Evolutionary conservation across 2,888 invertebrate species (phyloP), one percentile per base, ranked within the genome.

Genomic region (Cosmorhoe ocellata): DNA sequence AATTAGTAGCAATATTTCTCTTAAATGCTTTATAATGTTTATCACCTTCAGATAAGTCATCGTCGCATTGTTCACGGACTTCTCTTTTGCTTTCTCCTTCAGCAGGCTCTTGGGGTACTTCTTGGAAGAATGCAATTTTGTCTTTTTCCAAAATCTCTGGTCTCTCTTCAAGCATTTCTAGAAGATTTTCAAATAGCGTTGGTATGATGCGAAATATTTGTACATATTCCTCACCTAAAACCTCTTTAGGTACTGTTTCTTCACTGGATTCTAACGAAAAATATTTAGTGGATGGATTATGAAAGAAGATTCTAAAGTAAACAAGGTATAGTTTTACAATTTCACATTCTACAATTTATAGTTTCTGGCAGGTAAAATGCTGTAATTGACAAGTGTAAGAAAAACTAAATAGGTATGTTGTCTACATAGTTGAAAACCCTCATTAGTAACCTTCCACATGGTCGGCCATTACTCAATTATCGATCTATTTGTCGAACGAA

Each of bases 101-200:
- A 24, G 5, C 7, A 11, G 14, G 8, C 11, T 36, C 47, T 8
- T 22, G 8, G 0, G 24, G 11, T 7, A 8, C 13, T 48, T 45
- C 43, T 63, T 59, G 64, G 31, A 80, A 79, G 0, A 69, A 52
- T 0, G 58, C 58, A 3, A 69, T 39, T 18, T 82, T 74, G 24
- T 79, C 63, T 22, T 56, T 73, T 58, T 83, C 84, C 11, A 83
- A 60, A 10, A 81, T 66, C 62, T 80, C 75, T 1, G 81, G 81
- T 42, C 64, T 73, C 3, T 74, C 66, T 46, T 78, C 68, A 8
- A 85, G 56, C 1, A 70, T 63, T 24, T 71, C 67, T 18, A 81
- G 47, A 8, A 84, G 56, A 34, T 79, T 75, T 56, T 82, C 76
- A 43, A 81, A 79, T 0, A 83, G 26, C 8, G 64, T 52, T n/a